Evolutionary conservation across 2,113 vertebrate species (phyloP).

Genomic region (pig (Sus scrofa)): DNA sequence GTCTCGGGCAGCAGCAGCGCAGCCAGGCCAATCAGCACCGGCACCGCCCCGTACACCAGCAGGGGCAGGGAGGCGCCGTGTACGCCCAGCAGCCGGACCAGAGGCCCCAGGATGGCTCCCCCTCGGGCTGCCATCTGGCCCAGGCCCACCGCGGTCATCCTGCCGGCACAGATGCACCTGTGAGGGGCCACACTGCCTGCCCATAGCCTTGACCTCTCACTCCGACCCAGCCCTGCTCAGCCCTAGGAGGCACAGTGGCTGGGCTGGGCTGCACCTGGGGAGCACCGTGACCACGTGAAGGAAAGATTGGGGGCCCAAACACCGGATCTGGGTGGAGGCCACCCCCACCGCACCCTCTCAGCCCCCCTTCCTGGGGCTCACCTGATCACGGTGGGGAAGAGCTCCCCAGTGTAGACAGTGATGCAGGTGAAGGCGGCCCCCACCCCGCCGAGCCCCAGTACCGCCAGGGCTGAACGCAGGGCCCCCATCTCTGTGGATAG

Average conservation of each 20-base stretch:
- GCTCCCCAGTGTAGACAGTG: conserved; percentile 82
- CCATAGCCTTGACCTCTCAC: neutral
- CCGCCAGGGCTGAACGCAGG: conserved; percentile 88
- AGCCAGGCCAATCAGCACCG: neutral
- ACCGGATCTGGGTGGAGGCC: neutral
- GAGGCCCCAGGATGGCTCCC: conserved; percentile 70
- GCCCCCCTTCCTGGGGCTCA: conserved; percentile 16
- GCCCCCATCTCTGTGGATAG: conserved; percentile 85
- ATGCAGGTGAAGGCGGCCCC: conserved; percentile 91
- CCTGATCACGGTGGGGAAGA: conserved; percentile 87
- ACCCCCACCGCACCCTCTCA: neutral
- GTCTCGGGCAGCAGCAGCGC: conserved; percentile 60
- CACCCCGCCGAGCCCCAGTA: conserved; percentile 90
- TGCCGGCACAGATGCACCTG: neutral
- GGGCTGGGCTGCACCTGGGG: neutral
- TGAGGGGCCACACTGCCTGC: neutral
- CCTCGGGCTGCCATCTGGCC: neutral
- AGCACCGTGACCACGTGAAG: neutral
- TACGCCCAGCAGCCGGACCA: neutral
- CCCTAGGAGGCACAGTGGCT: neutral
- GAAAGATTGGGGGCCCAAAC: rapidly evolving
- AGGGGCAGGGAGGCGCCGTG: neutral
- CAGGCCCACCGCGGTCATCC: conserved; percentile 69
- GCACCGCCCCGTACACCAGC: neutral
- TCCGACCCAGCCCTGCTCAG: neutral